A percentile compares a stretch with the other conserved stretches of the same genome.
Conservation (phyloP, 2,113 vertebrate genomes). For the Zosterops lateralis region DNA sequence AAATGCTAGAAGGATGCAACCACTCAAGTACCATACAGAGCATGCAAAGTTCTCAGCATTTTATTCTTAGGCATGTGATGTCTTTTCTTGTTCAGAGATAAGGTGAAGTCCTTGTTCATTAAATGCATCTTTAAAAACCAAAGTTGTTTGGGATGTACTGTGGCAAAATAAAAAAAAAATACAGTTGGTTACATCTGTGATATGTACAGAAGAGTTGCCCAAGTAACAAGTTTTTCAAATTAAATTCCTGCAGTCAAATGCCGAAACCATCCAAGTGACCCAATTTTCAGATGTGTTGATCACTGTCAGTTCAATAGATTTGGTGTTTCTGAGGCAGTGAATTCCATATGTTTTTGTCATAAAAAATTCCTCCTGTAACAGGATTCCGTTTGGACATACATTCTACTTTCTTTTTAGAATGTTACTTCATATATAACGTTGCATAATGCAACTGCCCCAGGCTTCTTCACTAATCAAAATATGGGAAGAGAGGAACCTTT, state of each 20-base stretch:
- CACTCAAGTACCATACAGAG: neutral
- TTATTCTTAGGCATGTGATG: neutral
- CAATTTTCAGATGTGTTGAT: neutral
- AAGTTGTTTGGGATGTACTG: neutral
- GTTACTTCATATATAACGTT: neutral
- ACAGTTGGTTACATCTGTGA: neutral
- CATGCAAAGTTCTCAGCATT: neutral
- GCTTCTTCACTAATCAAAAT: neutral
- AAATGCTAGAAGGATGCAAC: neutral
- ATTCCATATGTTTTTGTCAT: neutral
- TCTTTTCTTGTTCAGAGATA: neutral
- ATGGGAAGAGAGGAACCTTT: neutral
- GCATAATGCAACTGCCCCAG: neutral
- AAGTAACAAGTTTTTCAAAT: neutral
- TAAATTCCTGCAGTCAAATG: neutral
- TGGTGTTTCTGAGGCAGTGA: neutral
- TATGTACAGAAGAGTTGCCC: fast-evolving
- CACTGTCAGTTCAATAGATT: neutral
- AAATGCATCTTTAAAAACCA: neutral
- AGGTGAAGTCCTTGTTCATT: neutral
- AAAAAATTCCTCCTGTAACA: neutral
- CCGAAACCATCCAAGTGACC: neutral
- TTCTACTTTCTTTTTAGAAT: neutral
- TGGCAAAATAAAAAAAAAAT: neutral
- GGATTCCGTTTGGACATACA: neutral